Evolutionary conservation across 2,113 vertebrate genomes (phyloP), one percentile per base, ranked within the genome.

Genomic region (Nibea albiflora): DNA sequence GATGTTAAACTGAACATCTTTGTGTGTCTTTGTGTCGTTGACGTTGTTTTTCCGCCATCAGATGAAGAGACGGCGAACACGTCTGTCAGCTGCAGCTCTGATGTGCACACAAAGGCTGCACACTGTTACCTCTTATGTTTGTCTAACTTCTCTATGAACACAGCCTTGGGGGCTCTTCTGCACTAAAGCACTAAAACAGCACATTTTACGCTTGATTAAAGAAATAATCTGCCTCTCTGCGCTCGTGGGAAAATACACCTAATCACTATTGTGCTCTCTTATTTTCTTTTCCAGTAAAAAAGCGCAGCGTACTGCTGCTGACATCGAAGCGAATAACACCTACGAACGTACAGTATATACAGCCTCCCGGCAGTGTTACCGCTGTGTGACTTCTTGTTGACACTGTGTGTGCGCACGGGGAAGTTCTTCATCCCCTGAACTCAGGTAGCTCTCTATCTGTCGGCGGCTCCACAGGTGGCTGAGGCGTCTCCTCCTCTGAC

Each of bases 311-410:
- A 22, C 11, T 15, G 17, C 26, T 11, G 17, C 52, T 19, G 65
- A 53, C 20, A 39, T 35, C 16, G 44, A 46, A 7, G 47, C 11
- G 24, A 60, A 66, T 54, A 44, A 46, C 49, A 42, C 58, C 11
- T 3, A 1, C 24, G 19, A 49, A 74, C 31, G 50, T 47, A 47
- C 0, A 63, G 50, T 47, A 47, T 0, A 63, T 58, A 1, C 1
- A 62, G 19, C 17, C 0, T 20, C 26, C 24, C 50, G 52, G 56
- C 75, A 68, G n/a, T n/a, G 31, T 72, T 81, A 72, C 39, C 17
- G 35, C 35, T 35, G 35, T 35, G 35, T 35, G 35, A 35, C 35
- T 35, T 8, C 7, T 11, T 62, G 71, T 19, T 26, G 46, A 60
- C 57, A 54, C 12, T 11, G 60, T 42, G 44, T 42, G 44, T 54